Base-by-base conservation (phyloP, 1,140 invertebrate species). In the Magallana angulata region DNA sequence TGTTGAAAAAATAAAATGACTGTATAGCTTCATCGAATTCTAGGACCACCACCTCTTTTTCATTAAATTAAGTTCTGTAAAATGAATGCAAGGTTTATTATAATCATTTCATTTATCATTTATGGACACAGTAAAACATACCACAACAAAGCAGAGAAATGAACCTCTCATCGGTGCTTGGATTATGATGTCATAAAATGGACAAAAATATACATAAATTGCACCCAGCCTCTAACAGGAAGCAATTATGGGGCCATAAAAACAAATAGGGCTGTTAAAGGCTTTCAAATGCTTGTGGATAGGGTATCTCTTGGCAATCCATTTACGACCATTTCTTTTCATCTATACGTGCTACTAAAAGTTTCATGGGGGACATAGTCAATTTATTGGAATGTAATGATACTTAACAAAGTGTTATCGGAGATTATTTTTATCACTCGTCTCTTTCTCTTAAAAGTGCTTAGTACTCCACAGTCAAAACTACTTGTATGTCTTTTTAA, bases 311-410 rank as follows among this genome's bases (percentile, higher is more conserved):
- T 36, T 76, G 36, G 68, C 24, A 12, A 76, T 36, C 2, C 68
- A 76, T 76, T 76, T 76, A 76, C 36, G 68, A 76, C 24, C 68
- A 76, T 30, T 76, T 76, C 68, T 76, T 48, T 30, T 76, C 68
- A 76, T 76, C 68, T 76, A 36, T 76, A 76, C 36, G 68, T 76
- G 18, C 68, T 76, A 76, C 68, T 76, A 36, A 76, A 76, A 76
- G 68, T 76, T 76, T 76, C 68, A 76, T 30, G 12, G 68, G 4
- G 68, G 36, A 76, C 68, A 76, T 76, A 30, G 14, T 7, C 24
- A 76, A 24, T 76, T 76, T 76, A 76, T 76, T 76, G 68, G 68
- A 76, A 30, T 30, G 24, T 76, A 76, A 76, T 30, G 9, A 76
- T 30, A 76, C 68, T 76, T 30, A 30, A 76, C 68, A 76, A 76